Percentiles rank a stretch among this genome's conserved stretches.
These are phyloP conservation scores for Menidia menidia DNA, from an alignment of 2,797 vertebrate genomes.

Conservation along the genomic window DNA sequence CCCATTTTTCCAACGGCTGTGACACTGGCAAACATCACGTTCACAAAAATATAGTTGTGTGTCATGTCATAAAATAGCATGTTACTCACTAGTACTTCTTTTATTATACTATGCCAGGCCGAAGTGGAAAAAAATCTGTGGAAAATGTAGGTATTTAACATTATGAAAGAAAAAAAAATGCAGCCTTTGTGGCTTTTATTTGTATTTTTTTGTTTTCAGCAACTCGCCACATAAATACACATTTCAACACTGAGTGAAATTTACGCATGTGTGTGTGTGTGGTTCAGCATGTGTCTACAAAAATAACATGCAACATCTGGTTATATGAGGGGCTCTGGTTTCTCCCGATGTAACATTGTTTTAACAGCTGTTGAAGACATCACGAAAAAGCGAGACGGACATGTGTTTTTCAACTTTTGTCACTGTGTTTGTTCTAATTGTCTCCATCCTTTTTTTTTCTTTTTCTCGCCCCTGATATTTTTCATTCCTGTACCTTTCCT, in stretches of 20 bases:
- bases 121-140: not conserved
- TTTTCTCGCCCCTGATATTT: conserved; percentile 48
- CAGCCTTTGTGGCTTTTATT: conserved; percentile 40
- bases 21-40: not conserved
- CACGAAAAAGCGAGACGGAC: conserved; percentile 51
- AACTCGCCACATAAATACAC: conserved; percentile 43
- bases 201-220: conserved; percentile 47
- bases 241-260: conserved; percentile 60
- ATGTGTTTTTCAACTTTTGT: conserved; percentile 67
- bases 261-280: conserved; percentile 41
- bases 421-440: conserved; percentile 61
- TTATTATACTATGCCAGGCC: not conserved
- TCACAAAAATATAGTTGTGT: not conserved
- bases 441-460: conserved; percentile 47
- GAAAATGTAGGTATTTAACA: not conserved
- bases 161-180: conserved; percentile 34
- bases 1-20: not conserved
- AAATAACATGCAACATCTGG: conserved; percentile 72
- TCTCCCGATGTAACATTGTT: conserved; percentile 63
- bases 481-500: conserved; percentile 46
- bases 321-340: conserved; percentile 43
- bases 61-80: conserved; percentile 3
- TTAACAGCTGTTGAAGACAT: conserved; percentile 74
- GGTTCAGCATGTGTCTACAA: conserved; percentile 58
- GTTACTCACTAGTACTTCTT: not conserved